Base-by-base conservation (phyloP, 2,797 vertebrate genomes). In the Eurystomus glaucurus region DNA sequence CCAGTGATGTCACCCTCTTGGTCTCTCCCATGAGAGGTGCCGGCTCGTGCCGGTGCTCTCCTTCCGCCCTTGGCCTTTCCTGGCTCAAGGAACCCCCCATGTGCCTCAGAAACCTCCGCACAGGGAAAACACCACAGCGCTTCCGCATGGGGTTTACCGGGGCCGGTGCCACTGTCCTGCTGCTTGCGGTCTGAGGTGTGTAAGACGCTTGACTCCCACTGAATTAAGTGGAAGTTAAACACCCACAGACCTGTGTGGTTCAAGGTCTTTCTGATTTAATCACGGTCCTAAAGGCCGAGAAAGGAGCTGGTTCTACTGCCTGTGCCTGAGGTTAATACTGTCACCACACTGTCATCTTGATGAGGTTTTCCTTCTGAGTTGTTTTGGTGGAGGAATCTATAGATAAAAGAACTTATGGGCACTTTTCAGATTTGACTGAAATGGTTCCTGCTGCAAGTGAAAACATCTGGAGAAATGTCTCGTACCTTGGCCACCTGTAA, bases 281-380 rank as follows among this genome's bases (percentile, higher is more conserved):
- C 5, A 29, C 7, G 14, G 7, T 75, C 15, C 23, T 64, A 35
- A 54, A 72, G 14, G 12, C 14, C n/a, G 65, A 66, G 6, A 8
- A 77, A 46, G 14, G 10, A 83, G 51, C 26, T 15, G 3, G 3
- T 62, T 70, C n/a, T 8, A 64, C 3, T 23, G 46, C 2, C 0
- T 0, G 2, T 26, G 26, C 46, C 43, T 50, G n/a, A 69, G 31
- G 18, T 35, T 52, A 81, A 14, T 69, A 33, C 3, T 54, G 0
- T 39, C 58, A 29, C 17, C 21, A 51, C 14, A 14, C 5, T 3
- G 52, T 41, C 14, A 35, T 58, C 25, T 23, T 45, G 28, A 45
- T 55, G 19, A 74, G 6, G 0, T 37, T 69, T 79, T 77, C 39
- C 12, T 62, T 88, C 19, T 48, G 43, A 52, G 20, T 1, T 76